Percentiles rank a stretch among this genome's conserved stretches.
Evolutionary conservation across 2,113 vertebrate genomes (phyloP).

Genomic region (Eira barbara): DNA sequence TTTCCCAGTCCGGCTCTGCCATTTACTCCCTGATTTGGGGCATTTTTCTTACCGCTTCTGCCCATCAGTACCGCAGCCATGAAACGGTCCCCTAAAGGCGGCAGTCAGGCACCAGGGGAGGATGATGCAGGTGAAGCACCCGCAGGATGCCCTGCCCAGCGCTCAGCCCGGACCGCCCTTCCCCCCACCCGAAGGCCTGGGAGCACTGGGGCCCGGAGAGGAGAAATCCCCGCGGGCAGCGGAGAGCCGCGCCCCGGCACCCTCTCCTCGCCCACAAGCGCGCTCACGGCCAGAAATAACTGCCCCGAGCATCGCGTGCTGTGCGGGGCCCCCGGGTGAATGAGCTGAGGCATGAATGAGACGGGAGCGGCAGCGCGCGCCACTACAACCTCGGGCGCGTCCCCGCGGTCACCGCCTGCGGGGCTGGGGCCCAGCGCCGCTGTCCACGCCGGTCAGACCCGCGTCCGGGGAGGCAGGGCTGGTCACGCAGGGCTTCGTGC

Average conservation of each 20-base stretch:
- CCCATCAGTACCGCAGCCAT: not conserved
- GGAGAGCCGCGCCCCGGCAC: not conserved
- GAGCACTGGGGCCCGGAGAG: not conserved
- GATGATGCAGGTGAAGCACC: not conserved
- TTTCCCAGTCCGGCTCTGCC: not conserved
- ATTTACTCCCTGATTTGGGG: not conserved
- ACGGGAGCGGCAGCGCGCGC: not conserved
- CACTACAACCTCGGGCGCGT: not conserved
- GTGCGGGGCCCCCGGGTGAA: not conserved
- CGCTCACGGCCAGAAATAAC: conserved; percentile 50
- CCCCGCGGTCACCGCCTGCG: not conserved
- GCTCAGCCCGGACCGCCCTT: not conserved
- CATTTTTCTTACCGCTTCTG: not conserved
- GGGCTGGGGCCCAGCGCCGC: not conserved
- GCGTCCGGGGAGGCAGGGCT: not conserved
- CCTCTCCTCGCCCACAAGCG: not conserved
- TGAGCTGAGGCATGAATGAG: conserved; percentile 66
- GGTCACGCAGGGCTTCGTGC: not conserved
- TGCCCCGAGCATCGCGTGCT: not conserved
- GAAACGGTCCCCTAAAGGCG: not conserved
- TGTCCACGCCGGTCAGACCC: fast-evolving
- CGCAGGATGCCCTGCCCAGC: not conserved
- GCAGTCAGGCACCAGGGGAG: not conserved
- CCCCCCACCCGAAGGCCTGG: not conserved
- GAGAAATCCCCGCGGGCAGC: not conserved